Evolutionary conservation across 1,140 invertebrate genomes (phyloP).

Genomic region (Daktulosphaira vitifoliae): DNA sequence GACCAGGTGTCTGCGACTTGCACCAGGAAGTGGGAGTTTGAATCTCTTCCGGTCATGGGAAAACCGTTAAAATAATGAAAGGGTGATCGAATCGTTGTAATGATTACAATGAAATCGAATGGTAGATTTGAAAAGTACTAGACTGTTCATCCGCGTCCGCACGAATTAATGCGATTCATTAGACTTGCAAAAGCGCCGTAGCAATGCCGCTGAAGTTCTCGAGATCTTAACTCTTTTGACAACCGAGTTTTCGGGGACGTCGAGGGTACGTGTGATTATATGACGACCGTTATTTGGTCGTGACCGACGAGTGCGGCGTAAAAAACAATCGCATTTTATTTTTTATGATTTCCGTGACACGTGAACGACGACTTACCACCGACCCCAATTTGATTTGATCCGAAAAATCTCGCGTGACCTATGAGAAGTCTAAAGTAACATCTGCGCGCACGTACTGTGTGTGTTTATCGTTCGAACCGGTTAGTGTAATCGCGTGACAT

Average conservation of each 20-base stretch:
- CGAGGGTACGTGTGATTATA: neutral
- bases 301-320: neutral
- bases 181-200: neutral
- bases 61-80: constrained; percentile 26
- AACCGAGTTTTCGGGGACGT: too few relatives aligned
- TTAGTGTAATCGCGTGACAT: constrained; percentile 16
- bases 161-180: neutral
- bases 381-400: constrained; percentile 19
- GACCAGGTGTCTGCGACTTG: constrained; percentile 29
- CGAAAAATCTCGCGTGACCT: constrained; percentile 32
- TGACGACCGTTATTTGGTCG: constrained; percentile 4
- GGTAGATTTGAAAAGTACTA: constrained; percentile 8
- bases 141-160: constrained; percentile 11
- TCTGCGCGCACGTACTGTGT: constrained; percentile 22
- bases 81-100: neutral
- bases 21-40: constrained; percentile 32
- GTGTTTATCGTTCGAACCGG: neutral
- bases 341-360: neutral
- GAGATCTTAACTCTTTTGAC: too few relatives aligned
- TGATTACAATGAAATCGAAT: constrained; percentile 2
- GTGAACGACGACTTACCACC: neutral
- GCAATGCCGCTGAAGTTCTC: neutral
- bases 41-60: constrained; percentile 30
- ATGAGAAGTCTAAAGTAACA: constrained; percentile 24
- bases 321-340: neutral